Conservation (phyloP, 2,113 vertebrate genomes). For the Pelusios castaneus region DNA sequence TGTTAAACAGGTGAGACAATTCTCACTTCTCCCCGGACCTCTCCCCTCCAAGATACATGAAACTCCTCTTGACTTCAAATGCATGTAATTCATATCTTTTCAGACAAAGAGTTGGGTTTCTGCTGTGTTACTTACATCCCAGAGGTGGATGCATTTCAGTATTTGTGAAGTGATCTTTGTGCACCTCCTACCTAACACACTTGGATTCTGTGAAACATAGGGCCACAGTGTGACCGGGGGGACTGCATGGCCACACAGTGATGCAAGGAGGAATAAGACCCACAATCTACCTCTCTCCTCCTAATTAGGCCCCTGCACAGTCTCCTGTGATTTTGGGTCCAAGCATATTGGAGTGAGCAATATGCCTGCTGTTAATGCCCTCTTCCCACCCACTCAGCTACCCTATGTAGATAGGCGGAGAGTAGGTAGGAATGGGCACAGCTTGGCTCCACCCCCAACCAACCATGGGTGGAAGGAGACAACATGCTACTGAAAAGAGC, state of each 20-base stretch:
- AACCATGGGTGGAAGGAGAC: background rate
- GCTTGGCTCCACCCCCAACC: background rate
- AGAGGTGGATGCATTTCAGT: background rate
- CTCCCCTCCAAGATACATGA: background rate
- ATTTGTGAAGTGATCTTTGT: background rate
- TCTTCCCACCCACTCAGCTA: background rate
- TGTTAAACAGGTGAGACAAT: background rate
- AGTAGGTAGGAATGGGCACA: background rate
- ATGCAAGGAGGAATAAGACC: background rate
- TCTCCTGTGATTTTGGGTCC: background rate
- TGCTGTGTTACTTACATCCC: background rate
- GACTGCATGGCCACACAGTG: background rate
- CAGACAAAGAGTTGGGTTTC: background rate
- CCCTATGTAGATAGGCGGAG: background rate
- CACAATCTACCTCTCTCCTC: background rate
- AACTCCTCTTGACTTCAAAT: background rate
- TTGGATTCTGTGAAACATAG: background rate
- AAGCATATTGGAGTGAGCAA: background rate
- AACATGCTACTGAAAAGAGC: background rate
- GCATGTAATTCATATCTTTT: background rate
- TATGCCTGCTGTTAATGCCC: background rate
- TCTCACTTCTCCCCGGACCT: background rate
- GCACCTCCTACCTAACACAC: background rate
- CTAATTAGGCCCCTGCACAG: background rate
- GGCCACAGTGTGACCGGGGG: background rate